Conservation (phyloP, 2,888 invertebrate species). For the Dasysyrphus tricinctus region DNA sequence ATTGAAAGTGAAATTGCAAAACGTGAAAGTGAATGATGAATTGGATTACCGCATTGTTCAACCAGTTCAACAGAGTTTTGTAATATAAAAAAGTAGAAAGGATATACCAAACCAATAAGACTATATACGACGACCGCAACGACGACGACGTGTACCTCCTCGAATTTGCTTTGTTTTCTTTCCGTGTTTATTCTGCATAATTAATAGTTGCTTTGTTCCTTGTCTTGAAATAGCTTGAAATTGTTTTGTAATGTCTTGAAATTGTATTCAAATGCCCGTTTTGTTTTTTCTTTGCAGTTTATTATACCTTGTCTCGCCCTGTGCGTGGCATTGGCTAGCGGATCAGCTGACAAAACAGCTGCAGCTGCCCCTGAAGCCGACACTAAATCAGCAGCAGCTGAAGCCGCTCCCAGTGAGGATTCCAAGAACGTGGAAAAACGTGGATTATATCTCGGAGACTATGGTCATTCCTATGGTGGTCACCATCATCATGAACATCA, state of each 20-base stretch:
- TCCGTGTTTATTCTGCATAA: conserved; percentile 65
- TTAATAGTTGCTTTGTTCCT: conserved; percentile 55
- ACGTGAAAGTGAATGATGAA: conserved; percentile 67
- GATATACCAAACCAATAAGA: conserved; percentile 34
- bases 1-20: conserved; percentile 72
- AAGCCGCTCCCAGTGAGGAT: conserved; percentile 82
- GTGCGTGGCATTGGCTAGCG: conserved; percentile 86
- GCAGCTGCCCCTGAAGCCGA: conserved; percentile 75
- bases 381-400: conserved; percentile 71
- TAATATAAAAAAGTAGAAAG: conserved; percentile 53
- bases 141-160: conserved; percentile 11
- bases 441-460: conserved; percentile 86
- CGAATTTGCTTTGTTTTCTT: conserved; percentile 21
- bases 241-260: not conserved
- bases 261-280: conserved; percentile 17
- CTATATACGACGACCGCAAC: too few relatives aligned
- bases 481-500: conserved; percentile 83
- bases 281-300: conserved; percentile 84
- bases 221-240: not conserved
- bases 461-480: conserved; percentile 81
- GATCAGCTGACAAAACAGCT: conserved; percentile 78
- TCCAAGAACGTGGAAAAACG: conserved; percentile 91
- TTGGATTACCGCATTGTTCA: conserved; percentile 70
- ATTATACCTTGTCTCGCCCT: conserved; percentile 84
- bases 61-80: conserved; percentile 64